phyloP scores from a whole-genome alignment of 2,888 invertebrate genomes.

The Digitonthophagus gazella region DNA sequence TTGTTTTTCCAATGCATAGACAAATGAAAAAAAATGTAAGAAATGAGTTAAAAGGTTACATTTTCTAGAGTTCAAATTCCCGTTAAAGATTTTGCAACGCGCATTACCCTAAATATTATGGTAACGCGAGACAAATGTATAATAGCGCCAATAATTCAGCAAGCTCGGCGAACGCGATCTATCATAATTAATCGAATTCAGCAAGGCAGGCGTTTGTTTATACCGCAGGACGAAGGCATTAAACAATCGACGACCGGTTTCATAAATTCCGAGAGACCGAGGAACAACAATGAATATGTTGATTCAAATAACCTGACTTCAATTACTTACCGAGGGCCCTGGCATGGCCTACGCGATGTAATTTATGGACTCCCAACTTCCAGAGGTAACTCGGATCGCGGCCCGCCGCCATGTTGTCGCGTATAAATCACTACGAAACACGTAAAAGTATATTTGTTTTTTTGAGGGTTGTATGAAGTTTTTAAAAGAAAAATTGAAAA shows the following conservation, averaged over 20 bases:
- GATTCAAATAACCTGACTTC: slow-evolving; percentile 20
- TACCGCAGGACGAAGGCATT: not conserved
- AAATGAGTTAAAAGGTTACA: no score
- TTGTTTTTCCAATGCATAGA: no score
- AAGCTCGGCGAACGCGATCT: not conserved
- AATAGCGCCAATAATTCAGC: not conserved
- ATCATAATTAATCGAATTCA: not conserved
- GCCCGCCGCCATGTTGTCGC: slow-evolving; percentile 13
- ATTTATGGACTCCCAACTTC: slow-evolving; percentile 11
- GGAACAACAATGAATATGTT: slow-evolving; percentile 24
- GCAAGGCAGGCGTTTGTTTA: not conserved
- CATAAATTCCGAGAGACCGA: slow-evolving; percentile 18
- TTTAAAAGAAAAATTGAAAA: slow-evolving; percentile 1
- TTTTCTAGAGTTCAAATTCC: no score
- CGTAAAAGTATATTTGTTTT: slow-evolving; percentile 5
- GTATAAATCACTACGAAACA: slow-evolving; percentile 10
- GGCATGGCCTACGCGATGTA: slow-evolving; percentile 16
- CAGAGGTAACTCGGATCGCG: slow-evolving; percentile 16
- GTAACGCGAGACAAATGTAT: not conserved
- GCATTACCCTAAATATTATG: no score
- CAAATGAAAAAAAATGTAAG: no score
- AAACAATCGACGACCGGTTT: slow-evolving; percentile 16
- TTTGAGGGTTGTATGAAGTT: not conserved
- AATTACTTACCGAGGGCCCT: slow-evolving; percentile 19
- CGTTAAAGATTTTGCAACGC: no score